phyloP scores from a whole-genome alignment of 2,888 invertebrate genomes.

The Phyto melanocephala region DNA sequence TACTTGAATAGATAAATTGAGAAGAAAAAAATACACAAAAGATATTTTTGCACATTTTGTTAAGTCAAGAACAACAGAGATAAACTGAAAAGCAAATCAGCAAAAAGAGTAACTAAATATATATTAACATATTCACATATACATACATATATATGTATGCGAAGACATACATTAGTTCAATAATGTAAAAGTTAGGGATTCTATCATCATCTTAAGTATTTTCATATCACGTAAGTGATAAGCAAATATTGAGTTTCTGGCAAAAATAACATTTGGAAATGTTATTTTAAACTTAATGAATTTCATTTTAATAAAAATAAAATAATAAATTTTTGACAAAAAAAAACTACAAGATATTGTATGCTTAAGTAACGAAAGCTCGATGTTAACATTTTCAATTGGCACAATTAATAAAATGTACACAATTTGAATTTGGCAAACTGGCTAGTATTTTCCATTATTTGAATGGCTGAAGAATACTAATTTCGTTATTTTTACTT shows the following conservation, averaged over 20 bases:
- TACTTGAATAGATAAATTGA: not conserved
- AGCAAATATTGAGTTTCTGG: not conserved
- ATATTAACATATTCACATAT: not conserved
- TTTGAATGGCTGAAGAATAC: not conserved
- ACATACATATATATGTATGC: too few species aligned
- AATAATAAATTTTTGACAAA: not conserved
- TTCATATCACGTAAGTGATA: conserved; percentile 8
- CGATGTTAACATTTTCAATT: not conserved
- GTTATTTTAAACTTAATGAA: not conserved
- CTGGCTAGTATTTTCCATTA: not conserved
- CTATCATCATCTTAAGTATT: not conserved
- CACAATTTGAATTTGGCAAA: not conserved
- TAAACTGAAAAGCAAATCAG: not conserved
- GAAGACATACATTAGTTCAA: too few species aligned
- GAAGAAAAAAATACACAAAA: too few species aligned
- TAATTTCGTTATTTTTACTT: not conserved
- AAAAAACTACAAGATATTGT: not conserved
- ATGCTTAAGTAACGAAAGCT: too few species aligned
- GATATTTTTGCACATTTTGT: not conserved
- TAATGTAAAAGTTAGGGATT: not conserved
- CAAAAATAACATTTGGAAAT: not conserved
- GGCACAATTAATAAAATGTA: not conserved
- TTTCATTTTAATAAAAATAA: too few species aligned
- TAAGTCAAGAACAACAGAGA: not conserved
- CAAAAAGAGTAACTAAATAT: not conserved